A percentile compares a stretch with the other conserved stretches of the same genome.
These are phyloP conservation scores for Antechinus stuartii DNA, from an alignment of 2,113 vertebrate species.

Conservation along the genomic window DNA sequence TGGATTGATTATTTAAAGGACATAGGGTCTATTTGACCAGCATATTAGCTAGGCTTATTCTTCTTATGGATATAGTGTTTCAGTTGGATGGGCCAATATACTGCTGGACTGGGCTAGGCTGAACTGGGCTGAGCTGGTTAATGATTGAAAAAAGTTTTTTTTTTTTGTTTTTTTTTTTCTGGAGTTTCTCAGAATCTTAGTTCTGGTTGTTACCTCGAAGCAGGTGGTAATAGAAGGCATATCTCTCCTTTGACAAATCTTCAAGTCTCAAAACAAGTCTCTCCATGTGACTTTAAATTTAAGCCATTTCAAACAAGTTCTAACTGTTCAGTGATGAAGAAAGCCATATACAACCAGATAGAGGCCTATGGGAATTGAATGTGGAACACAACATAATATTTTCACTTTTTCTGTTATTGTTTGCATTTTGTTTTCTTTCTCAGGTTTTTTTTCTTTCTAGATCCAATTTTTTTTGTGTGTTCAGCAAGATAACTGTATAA, in stretches of 20 bases:
- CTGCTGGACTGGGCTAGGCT: not conserved
- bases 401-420: too few relatives aligned
- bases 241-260: not conserved
- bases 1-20: not conserved
- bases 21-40: not conserved
- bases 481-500: too few relatives aligned
- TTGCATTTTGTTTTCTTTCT: too few relatives aligned
- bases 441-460: too few relatives aligned
- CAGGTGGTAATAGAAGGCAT: not conserved
- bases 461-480: too few relatives aligned
- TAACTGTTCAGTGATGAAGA: too few relatives aligned
- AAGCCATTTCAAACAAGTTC: not conserved
- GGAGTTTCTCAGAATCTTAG: not conserved
- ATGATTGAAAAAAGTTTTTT: not conserved
- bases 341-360: too few relatives aligned
- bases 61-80: not conserved
- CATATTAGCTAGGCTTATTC: not conserved
- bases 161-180: not conserved
- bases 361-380: too few relatives aligned
- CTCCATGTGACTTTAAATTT: not conserved
- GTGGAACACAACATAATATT: too few relatives aligned
- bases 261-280: not conserved
- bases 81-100: not conserved
- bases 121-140: not conserved
- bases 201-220: not conserved